phyloP scores from a whole-genome alignment of 1,140 invertebrate genomes.

The Bombus pascuorum region DNA sequence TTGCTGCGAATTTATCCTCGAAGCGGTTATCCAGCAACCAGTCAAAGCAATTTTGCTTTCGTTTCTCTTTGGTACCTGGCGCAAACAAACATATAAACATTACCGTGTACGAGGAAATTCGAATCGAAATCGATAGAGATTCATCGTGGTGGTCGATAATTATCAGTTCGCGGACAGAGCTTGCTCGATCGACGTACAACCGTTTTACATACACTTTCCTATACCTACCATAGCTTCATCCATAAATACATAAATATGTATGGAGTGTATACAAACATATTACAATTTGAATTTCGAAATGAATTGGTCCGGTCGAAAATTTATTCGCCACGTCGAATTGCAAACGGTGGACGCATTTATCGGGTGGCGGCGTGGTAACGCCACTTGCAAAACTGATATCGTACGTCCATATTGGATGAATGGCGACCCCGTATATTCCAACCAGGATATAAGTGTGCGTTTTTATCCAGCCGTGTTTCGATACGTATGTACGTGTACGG shows the following conservation, averaged over 20 bases:
- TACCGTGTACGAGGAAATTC: not conserved
- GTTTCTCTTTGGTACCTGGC: not conserved
- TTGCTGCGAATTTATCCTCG: not conserved
- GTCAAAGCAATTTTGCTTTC: slow-evolving; percentile 12
- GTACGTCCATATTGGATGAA: slow-evolving; percentile 48
- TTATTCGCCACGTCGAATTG: slow-evolving; percentile 56
- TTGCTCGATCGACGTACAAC: not conserved
- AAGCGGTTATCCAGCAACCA: not conserved
- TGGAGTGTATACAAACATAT: slow-evolving; percentile 52
- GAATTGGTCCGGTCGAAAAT: slow-evolving; percentile 57
- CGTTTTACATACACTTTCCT: not conserved
- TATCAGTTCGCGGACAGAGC: not conserved
- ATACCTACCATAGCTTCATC: not conserved
- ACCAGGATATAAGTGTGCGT: slow-evolving; percentile 29
- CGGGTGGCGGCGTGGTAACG: slow-evolving; percentile 39
- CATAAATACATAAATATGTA: slow-evolving; percentile 58
- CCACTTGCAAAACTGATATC: slow-evolving; percentile 60
- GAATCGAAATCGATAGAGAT: not conserved
- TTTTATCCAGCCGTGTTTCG: slow-evolving; percentile 51
- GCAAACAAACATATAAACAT: too few relatives aligned
- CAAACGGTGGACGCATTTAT: slow-evolving; percentile 52
- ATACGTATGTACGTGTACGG: slow-evolving; percentile 8
- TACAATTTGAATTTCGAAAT: slow-evolving; percentile 67
- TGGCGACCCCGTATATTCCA: slow-evolving; percentile 49
- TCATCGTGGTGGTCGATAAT: not conserved